Base-by-base conservation (phyloP, 2,797 vertebrate genomes). In the Scomberomorus guttatus region DNA sequence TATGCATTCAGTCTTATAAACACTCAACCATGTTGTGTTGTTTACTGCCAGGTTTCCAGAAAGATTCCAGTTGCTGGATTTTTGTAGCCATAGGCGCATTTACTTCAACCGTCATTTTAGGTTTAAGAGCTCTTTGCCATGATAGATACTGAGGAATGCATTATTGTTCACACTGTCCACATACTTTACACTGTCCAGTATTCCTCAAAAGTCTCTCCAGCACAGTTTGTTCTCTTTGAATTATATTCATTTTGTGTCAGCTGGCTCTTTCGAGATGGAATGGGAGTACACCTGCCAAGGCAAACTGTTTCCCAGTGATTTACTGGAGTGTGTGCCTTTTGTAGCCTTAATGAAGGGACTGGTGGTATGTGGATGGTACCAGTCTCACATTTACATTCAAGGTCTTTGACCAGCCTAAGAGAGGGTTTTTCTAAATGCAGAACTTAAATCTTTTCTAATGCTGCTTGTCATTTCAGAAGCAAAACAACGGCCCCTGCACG, bases 341-440 rank as follows among this genome's bases (percentile, higher is more conserved):
- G 90, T 86, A 92, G 92, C 88, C 75, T 86, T 94, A 95, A 94
- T 95, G 92, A 95, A 91, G 92, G 87, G 85, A 92, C 88, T 87
- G 87, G 75, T 80, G 92, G 92, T 94, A 92, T 95, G 92, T 79
- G 86, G 84, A 89, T 84, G 90, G 90, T 95, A 94, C 94, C 94
- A 92, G 91, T 90, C 94, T 90, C 93, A 87, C 93, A 84, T 89
- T 88, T 82, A 71, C 83, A 81, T 91, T 93, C 93, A 94, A 94
- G 93, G 93, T 85, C 89, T 92, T 90, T 87, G 76, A 91, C 90
- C 83, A 88, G 6, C 80, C 50, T 64, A n/a, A 44, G 72, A 74
- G 32, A 24, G 42, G 39, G 48, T 71, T 75, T 71, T 78, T 78
- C 70, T 83, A 75, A 89, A 88, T 75, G 81, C 76, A 77, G 37